Evolutionary conservation across 2,113 vertebrate species (phyloP).

Genomic region (Phrynosoma blainvillii): DNA sequence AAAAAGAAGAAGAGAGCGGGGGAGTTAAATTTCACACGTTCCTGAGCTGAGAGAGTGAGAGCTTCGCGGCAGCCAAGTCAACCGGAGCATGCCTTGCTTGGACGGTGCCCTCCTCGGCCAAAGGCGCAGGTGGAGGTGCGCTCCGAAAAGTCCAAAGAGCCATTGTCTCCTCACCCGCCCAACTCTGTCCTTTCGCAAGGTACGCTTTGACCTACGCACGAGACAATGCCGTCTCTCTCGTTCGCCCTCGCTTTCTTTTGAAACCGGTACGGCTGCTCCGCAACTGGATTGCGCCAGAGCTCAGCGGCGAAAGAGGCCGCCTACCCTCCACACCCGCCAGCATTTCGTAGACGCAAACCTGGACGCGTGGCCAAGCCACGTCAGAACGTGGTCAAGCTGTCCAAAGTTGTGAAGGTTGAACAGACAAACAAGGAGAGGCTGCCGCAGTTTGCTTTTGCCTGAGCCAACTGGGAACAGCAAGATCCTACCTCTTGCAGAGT

Average conservation of each 20-base stretch:
- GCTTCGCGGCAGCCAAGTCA: neutral
- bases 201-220: neutral
- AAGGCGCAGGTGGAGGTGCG: neutral
- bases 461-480: too few relatives aligned
- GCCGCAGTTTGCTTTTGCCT: too few relatives aligned
- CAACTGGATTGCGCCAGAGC: neutral
- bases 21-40: constrained; percentile 78
- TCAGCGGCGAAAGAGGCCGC: neutral
- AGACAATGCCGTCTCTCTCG: neutral
- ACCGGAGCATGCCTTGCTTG: too few relatives aligned
- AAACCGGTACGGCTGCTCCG: neutral
- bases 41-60: constrained; percentile 61
- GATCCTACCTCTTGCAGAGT: too few relatives aligned
- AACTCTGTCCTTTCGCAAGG: neutral
- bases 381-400: too few relatives aligned
- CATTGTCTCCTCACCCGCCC: too few relatives aligned
- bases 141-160: neutral
- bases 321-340: too few relatives aligned
- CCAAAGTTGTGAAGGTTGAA: too few relatives aligned
- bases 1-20: constrained; percentile 46
- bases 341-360: too few relatives aligned
- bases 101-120: neutral
- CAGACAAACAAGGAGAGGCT: too few relatives aligned
- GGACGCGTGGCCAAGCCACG: too few relatives aligned
- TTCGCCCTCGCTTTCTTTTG: too few relatives aligned